Evolutionary conservation across 2,113 vertebrate genomes (phyloP).

Genomic region (Nerophis lumbriciformis): DNA sequence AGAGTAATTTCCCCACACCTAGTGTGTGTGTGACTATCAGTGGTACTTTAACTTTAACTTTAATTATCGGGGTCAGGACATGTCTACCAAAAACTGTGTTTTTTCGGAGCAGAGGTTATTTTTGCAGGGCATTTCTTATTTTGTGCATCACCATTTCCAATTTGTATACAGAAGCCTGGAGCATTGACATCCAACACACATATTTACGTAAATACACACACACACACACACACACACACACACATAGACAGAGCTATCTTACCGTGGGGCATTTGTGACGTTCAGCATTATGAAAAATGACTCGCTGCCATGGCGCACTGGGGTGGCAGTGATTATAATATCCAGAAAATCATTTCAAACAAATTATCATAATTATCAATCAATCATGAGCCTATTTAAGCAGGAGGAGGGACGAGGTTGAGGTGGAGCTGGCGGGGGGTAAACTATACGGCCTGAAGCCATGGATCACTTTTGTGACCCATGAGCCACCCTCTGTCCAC

Average conservation of each 20-base stretch:
- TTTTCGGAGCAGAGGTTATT: not conserved
- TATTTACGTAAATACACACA: not conserved
- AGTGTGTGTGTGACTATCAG: too few relatives aligned
- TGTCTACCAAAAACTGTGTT: not conserved
- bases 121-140: constrained; percentile 2
- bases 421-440: constrained; percentile 58
- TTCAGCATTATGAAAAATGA: constrained; percentile 70
- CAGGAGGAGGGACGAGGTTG: constrained; percentile 43
- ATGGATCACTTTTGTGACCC: constrained; percentile 81
- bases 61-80: too few relatives aligned
- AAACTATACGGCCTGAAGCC: constrained; percentile 60
- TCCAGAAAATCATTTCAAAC: constrained; percentile 91
- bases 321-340: constrained; percentile 77
- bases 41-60: too few relatives aligned
- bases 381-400: constrained; percentile 80
- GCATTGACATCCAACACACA: constrained; percentile 7
- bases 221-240: constrained; percentile 12
- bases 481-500: constrained; percentile 72
- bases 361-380: constrained; percentile 97
- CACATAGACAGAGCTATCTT: constrained; percentile 35
- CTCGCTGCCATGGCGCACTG: constrained; percentile 55
- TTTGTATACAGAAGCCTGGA: constrained; percentile 7
- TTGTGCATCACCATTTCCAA: constrained; percentile 1
- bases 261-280: constrained; percentile 75
- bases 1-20: too few relatives aligned